Base-by-base conservation (phyloP, 2,888 invertebrate genomes). In the Drosophila anceps region DNA sequence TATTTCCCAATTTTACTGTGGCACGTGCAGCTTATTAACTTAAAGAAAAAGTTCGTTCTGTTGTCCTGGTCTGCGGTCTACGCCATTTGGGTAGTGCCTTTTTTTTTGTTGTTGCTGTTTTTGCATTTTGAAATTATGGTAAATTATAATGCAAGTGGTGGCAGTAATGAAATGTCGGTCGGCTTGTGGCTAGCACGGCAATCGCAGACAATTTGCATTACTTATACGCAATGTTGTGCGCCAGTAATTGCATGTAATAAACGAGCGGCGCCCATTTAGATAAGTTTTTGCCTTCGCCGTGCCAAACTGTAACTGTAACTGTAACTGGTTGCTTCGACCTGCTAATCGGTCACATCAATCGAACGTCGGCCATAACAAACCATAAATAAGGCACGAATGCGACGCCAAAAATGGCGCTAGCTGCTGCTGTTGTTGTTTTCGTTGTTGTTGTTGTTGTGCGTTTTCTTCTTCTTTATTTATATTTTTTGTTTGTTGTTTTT, bases 191-290 rank as follows among this genome's bases (percentile, higher is more conserved):
- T 54, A 53, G 59, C 55, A 18, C 37, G 54, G 44, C 62, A 73
- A 79, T 69, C 48, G 67, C 62, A 63, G 76, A 67, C 69, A 73
- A 79, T 62, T 79, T 67, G 71, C 71, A 79, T 81, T 82, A 82
- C 81, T 69, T 82, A 81, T 86, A 87, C 84, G 84, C 83, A 80
- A 63, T 63, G 81, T 81, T 61, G 81, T 77, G 51, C 27, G 77
- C 43, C 68, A 35, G 68, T 88, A 84, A 84, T 84, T 88, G 88
- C 88, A 76, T 59, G 81, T 73, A 83, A 84, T 84, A 84, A 86
- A 86, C 76, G 79, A 75, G 35, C 66, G 60, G 37, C 43, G 67
- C 84, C 84, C 89, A 88, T 84, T 88, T 79, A 88, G 87, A 84
- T 84, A 88, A 84, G 76, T 84, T 83, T 84, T 73, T 87, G 59